These are phyloP conservation scores for Macroramphosus scolopax DNA, from an alignment of 2,797 vertebrate genomes.

Conservation along the genomic window DNA sequence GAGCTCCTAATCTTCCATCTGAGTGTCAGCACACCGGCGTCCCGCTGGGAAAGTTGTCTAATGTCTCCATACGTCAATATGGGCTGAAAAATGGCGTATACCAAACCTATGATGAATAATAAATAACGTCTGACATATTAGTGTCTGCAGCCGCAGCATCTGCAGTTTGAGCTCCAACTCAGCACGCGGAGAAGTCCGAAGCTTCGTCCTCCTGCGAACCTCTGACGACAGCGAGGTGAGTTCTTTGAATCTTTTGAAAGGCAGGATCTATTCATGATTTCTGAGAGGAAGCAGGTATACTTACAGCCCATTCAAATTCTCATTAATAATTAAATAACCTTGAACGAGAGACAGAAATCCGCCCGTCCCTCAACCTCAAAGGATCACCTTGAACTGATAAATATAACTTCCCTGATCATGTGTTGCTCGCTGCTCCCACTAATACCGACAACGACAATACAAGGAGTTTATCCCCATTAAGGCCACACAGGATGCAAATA, in stretches of 20 bases:
- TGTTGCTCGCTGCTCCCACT: no score
- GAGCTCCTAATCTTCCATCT: no score
- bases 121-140: conserved; percentile 17
- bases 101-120: conserved; percentile 21
- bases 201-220: not conserved
- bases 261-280: no score
- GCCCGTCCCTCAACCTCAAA: no score
- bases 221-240: not conserved
- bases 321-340: no score
- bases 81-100: conserved; percentile 13
- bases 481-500: no score
- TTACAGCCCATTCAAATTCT: not conserved
- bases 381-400: no score
- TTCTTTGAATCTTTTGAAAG: no score
- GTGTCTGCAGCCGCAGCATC: conserved; percentile 10
- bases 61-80: conserved; percentile 43
- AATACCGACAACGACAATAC: no score
- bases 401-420: no score
- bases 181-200: conserved; percentile 2
- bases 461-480: no score
- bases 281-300: not conserved
- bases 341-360: no score
- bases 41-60: conserved; percentile 46
- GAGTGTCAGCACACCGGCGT: conserved; percentile 19
- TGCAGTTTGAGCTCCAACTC: conserved; percentile 11